Conservation (phyloP, 2,797 vertebrate species). For the Hypotaenidia philippensis region DNA sequence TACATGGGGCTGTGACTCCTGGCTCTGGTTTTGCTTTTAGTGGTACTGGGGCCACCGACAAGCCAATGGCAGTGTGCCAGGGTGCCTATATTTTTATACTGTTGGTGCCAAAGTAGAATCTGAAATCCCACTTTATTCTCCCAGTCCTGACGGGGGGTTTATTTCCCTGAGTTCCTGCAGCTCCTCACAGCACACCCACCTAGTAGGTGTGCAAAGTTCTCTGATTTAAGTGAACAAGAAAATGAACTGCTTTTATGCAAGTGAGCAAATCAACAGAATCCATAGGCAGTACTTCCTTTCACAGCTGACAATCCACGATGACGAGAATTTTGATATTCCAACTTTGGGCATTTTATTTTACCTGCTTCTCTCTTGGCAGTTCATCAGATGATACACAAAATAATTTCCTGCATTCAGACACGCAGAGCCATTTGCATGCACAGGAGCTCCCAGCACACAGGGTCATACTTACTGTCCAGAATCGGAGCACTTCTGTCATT, state of each 20-base stretch:
- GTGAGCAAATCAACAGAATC: not conserved
- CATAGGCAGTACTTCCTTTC: not conserved
- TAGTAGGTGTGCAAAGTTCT: not conserved
- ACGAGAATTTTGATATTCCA: not conserved
- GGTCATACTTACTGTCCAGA: constrained; percentile 89
- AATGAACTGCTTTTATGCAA: not conserved
- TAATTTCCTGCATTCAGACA: not conserved
- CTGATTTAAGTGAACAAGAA: not conserved
- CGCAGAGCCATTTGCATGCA: not conserved
- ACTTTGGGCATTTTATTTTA: not conserved
- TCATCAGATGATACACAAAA: not conserved
- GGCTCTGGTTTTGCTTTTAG: not conserved
- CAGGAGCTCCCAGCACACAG: not conserved
- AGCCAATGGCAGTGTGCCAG: not conserved
- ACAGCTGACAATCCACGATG: not conserved
- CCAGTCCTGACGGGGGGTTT: not conserved
- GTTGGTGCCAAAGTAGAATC: not conserved
- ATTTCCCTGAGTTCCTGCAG: not conserved
- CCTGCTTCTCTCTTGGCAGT: not conserved
- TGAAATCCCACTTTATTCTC: not conserved
- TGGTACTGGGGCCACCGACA: not conserved
- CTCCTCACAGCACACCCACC: not conserved
- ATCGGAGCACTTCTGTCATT: constrained; percentile 92
- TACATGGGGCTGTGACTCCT: not conserved
- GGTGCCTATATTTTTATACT: not conserved